Evolutionary conservation across 2,888 invertebrate genomes (phyloP).

Genomic region (Drosophila multiciliata): DNA sequence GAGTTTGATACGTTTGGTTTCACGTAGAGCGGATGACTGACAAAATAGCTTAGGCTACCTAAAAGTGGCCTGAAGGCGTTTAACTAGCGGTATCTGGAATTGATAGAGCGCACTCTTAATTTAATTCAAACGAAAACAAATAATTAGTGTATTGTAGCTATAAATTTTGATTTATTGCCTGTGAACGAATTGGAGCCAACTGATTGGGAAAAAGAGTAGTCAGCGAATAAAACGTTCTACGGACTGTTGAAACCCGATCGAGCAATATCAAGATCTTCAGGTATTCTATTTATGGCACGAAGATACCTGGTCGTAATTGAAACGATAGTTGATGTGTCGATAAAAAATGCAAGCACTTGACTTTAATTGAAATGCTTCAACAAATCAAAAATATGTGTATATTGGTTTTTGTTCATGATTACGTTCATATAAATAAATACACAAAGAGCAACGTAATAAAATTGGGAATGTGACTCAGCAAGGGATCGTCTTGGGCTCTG

Average conservation of each 20-base stretch:
- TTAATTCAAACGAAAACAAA: conserved; percentile 49
- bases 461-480: conserved; percentile 67
- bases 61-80: conserved; percentile 17
- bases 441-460: conserved; percentile 29
- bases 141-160: conserved; percentile 52
- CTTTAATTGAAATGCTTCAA: conserved; percentile 60
- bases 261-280: conserved; percentile 5
- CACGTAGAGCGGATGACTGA: conserved; percentile 57
- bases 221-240: conserved; percentile 3
- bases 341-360: conserved; percentile 51
- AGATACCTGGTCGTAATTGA: conserved; percentile 26
- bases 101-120: conserved; percentile 9
- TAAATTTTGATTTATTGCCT: conserved; percentile 70
- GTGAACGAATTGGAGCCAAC: conserved; percentile 29
- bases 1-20: conserved; percentile 52
- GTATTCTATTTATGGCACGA: conserved; percentile 18
- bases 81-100: conserved; percentile 35
- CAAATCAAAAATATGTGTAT: conserved; percentile 34
- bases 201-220: conserved; percentile 33
- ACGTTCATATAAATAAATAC: conserved; percentile 47
- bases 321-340: conserved; percentile 26
- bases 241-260: conserved; percentile 50
- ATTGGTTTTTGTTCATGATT: conserved; percentile 50
- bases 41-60: conserved; percentile 19
- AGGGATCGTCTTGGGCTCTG: background rate